A percentile compares a stretch with the other conserved stretches of the same genome.
phyloP scores from a whole-genome alignment of 2,797 vertebrate species.

The Hippopotamyrus pictus region DNA sequence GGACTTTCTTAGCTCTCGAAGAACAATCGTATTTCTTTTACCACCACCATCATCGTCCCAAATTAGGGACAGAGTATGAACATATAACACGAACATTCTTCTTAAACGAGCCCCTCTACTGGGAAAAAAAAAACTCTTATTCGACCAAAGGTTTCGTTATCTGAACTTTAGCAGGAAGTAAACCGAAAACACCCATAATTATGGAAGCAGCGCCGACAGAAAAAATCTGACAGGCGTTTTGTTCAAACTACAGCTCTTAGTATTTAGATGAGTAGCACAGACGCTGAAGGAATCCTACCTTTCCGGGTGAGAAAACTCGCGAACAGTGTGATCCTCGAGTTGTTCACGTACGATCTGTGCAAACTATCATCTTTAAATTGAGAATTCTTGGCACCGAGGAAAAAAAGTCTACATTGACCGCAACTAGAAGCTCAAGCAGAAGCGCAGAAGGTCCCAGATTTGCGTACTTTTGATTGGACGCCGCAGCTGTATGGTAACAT shows the following conservation, averaged over 20 bases:
- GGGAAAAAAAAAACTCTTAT: background rate
- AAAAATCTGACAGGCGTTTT: slow-evolving; percentile 31
- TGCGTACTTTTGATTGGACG: slow-evolving; percentile 61
- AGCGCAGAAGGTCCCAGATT: slow-evolving; percentile 32
- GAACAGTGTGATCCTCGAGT: background rate
- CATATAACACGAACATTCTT: background rate
- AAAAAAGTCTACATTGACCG: slow-evolving; percentile 46
- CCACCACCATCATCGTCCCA: background rate
- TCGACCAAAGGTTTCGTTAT: slow-evolving; percentile 31
- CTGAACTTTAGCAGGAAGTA: slow-evolving; percentile 63
- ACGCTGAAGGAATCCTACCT: slow-evolving; percentile 6
- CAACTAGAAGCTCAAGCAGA: slow-evolving; percentile 32
- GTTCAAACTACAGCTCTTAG: background rate
- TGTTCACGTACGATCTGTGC: slow-evolving; percentile 9
- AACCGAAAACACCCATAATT: slow-evolving; percentile 46
- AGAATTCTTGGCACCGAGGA: slow-evolving; percentile 41
- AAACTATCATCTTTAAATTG: slow-evolving; percentile 23
- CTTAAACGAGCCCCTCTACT: background rate
- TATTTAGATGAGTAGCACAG: background rate
- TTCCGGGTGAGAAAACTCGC: background rate
- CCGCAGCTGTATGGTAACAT: background rate
- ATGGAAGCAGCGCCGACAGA: background rate
- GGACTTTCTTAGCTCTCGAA: background rate
- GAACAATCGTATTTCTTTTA: background rate
- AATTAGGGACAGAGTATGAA: background rate